Percentiles rank a stretch among this genome's conserved stretches.
Evolutionary conservation across 2,888 invertebrate genomes (phyloP).

Genomic region (Euplagia quadripunctaria): DNA sequence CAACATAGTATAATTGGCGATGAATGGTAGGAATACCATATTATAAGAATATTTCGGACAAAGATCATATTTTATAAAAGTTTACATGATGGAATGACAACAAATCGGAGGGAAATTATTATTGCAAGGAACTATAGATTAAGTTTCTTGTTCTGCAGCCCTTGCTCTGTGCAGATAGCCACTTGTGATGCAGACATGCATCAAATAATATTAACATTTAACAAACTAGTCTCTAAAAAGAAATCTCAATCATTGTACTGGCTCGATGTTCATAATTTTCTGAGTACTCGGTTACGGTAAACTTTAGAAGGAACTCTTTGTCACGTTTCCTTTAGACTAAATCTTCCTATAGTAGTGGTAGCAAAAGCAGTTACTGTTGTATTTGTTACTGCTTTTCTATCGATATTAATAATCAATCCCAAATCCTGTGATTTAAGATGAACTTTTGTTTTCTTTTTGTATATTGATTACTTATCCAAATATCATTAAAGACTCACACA

Average conservation of each 20-base stretch:
- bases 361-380: background rate
- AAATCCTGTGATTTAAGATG: background rate
- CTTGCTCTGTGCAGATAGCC: background rate
- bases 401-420: background rate
- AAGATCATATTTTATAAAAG: background rate
- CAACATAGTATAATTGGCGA: background rate
- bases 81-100: background rate
- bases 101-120: too few species aligned
- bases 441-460: too few species aligned
- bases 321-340: background rate
- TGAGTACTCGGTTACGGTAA: background rate
- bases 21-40: slow-evolving; percentile 10
- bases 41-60: slow-evolving; percentile 3
- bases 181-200: background rate
- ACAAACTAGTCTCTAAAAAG: background rate
- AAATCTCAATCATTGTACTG: background rate
- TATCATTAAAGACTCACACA: too few species aligned
- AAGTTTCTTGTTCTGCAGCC: background rate
- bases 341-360: background rate
- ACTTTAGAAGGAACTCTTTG: background rate
- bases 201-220: background rate
- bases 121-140: background rate
- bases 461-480: too few species aligned
- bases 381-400: background rate
- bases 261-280: background rate